A percentile compares a stretch with the other conserved stretches of the same genome.
phyloP scores from a whole-genome alignment of 2,113 vertebrate species.

The Boulengeromyrus knoepffleri region DNA sequence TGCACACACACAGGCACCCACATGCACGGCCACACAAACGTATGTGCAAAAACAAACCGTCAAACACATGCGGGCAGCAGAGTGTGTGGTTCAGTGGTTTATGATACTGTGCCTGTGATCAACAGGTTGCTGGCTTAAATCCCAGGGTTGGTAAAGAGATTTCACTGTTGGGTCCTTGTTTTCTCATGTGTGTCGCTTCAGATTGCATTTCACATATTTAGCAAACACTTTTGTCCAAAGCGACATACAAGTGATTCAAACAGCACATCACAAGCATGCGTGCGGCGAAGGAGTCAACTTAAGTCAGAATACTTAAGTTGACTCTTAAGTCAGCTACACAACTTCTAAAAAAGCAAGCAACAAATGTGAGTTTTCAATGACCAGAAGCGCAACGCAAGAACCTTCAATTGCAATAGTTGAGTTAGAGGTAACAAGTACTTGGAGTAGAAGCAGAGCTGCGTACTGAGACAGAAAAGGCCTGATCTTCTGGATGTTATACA shows the following conservation, averaged over 20 bases:
- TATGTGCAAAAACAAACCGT: neutral
- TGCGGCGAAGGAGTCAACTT: neutral
- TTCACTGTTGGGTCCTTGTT: neutral
- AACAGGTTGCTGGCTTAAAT: neutral
- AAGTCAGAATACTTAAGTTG: too few relatives aligned
- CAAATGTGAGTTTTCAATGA: neutral
- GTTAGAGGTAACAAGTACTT: neutral
- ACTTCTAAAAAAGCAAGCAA: neutral
- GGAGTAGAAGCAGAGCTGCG: neutral
- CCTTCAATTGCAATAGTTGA: neutral
- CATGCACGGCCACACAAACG: too few relatives aligned
- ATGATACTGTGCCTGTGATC: neutral
- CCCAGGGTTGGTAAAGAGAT: neutral
- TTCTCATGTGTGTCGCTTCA: neutral
- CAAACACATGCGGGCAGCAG: neutral
- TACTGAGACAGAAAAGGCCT: neutral
- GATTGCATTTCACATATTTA: neutral
- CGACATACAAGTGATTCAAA: neutral
- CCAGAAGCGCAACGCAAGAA: neutral
- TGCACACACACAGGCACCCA: constrained; percentile 26
- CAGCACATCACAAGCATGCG: neutral
- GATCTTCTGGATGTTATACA: neutral
- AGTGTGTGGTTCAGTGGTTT: neutral
- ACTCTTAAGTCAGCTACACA: too few relatives aligned
- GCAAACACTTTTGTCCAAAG: neutral